Percentiles rank a stretch among this genome's conserved stretches.
Conservation (phyloP, 2,888 invertebrate species). For the Nomada flava region DNA sequence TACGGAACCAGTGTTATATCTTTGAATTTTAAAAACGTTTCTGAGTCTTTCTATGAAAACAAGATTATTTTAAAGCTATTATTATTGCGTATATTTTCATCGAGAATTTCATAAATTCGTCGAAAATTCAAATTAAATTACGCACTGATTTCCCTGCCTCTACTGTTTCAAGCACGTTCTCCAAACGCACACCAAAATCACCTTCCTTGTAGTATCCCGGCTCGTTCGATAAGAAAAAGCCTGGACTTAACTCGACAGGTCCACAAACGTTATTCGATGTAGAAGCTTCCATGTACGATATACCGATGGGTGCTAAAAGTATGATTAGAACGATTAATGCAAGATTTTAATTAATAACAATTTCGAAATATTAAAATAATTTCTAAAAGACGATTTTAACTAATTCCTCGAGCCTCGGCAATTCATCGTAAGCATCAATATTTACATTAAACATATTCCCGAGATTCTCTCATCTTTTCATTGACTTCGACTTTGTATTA, state of each 20-base stretch:
- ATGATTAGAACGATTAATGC: conserved; percentile 15
- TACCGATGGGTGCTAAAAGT: conserved; percentile 90
- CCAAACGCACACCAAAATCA: conserved; percentile 94
- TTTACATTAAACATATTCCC: background rate
- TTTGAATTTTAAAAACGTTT: conserved; percentile 90
- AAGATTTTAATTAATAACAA: background rate
- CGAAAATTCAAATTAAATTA: background rate
- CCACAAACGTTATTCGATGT: conserved; percentile 65
- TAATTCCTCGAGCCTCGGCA: too few species aligned
- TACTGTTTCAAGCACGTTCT: conserved; percentile 92
- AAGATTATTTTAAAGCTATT: background rate
- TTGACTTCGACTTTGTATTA: too few species aligned
- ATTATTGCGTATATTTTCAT: background rate
- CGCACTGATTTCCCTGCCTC: conserved; percentile 83
- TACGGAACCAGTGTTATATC: conserved; percentile 95
- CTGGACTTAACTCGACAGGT: conserved; percentile 87
- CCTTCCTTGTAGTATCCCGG: conserved; percentile 95
- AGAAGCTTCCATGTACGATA: conserved; percentile 85
- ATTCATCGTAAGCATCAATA: background rate
- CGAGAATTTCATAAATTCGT: background rate
- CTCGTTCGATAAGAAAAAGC: conserved; percentile 92
- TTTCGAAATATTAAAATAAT: too few species aligned
- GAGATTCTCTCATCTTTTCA: background rate
- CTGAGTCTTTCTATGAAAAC: conserved; percentile 79
- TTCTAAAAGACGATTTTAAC: too few species aligned